Conservation (phyloP, 2,888 invertebrate genomes). For the Neoscelio sp. region DNA sequence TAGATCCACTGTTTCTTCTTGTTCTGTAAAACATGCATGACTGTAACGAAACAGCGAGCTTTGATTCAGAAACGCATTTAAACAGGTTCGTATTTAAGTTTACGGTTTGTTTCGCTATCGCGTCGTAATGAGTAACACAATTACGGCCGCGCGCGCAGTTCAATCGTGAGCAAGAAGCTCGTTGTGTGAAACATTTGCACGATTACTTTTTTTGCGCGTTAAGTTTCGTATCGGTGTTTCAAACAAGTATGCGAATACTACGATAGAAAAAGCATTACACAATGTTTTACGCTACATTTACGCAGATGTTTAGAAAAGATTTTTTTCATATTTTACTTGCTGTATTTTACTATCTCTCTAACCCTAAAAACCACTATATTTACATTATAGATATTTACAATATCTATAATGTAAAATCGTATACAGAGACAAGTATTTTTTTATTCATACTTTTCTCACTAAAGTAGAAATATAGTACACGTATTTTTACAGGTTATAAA, state of each 20-base stretch:
- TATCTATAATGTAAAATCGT: no score
- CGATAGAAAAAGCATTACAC: no score
- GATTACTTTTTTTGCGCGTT: conserved; percentile 31
- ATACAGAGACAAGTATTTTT: no score
- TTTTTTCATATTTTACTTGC: no score
- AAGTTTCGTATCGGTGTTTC: conserved; percentile 14
- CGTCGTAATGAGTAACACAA: conserved; percentile 17
- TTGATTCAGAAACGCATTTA: conserved; percentile 16
- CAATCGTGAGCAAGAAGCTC: conserved; percentile 22
- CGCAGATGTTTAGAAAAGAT: no score
- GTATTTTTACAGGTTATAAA: no score
- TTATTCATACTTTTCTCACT: no score
- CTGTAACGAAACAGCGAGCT: conserved; percentile 14
- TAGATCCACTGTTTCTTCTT: conserved; percentile 39
- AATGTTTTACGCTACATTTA: no score
- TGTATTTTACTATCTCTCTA: no score
- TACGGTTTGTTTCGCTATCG: conserved; percentile 1
- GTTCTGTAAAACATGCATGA: conserved; percentile 37
- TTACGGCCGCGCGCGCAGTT: conserved; percentile 2
- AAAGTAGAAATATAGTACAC: no score
- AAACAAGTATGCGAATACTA: conserved; percentile 20
- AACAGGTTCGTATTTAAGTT: conserved; percentile 14
- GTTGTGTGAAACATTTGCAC: conserved; percentile 23
- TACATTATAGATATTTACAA: no score
- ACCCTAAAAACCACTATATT: no score